Evolutionary conservation across 2,797 vertebrate species (phyloP).

Genomic region (Buceros bicornis): DNA sequence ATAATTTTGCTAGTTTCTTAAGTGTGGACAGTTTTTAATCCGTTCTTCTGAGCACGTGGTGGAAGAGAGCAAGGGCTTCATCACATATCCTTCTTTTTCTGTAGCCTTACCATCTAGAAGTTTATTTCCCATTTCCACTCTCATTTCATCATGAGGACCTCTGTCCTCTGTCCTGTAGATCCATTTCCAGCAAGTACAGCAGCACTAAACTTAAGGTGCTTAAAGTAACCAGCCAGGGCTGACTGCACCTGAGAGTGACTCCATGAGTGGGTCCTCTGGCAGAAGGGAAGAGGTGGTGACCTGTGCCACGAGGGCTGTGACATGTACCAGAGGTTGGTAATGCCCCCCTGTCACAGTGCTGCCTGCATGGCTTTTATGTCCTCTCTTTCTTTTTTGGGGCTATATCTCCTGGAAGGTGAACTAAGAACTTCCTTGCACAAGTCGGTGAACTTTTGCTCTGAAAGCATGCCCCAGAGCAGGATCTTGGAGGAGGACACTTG

Average conservation of each 20-base stretch:
- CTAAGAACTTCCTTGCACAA: neutral
- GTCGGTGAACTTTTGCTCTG: neutral
- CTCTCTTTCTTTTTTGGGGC: neutral
- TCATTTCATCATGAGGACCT: neutral
- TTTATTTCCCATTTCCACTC: neutral
- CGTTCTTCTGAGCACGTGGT: neutral
- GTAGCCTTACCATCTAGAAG: neutral
- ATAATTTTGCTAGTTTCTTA: neutral
- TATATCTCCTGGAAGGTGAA: neutral
- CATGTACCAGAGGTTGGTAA: neutral
- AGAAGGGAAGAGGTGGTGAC: neutral
- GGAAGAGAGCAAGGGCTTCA: neutral
- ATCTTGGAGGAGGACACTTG: neutral
- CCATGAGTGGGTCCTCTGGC: neutral
- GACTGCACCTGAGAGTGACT: neutral
- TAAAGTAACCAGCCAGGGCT: neutral
- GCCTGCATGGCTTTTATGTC: neutral
- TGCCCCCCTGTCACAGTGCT: neutral
- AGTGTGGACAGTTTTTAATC: neutral
- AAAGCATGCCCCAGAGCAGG: neutral
- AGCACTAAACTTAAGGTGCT: neutral
- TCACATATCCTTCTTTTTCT: neutral
- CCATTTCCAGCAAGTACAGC: neutral
- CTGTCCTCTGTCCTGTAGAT: neutral
- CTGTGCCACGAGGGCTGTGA: neutral